Conservation (phyloP, 1,140 invertebrate genomes). For the Metopolophium dirhodum region DNA sequence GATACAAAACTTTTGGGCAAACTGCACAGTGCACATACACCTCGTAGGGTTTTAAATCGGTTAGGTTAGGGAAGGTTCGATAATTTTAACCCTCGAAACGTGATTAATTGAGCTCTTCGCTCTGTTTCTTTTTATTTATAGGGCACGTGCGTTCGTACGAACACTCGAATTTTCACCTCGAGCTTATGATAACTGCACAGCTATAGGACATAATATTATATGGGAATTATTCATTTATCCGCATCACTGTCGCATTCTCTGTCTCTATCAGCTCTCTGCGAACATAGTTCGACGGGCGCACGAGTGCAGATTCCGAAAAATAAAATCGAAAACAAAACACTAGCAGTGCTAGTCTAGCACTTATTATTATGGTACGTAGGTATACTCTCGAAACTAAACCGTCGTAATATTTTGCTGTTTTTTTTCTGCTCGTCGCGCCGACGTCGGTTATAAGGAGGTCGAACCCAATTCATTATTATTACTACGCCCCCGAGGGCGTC, state of each 20-base stretch:
- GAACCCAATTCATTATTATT: constrained; percentile 4
- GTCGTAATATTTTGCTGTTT: neutral
- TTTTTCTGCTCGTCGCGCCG: neutral
- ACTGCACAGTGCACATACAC: neutral
- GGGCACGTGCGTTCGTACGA: too few relatives aligned
- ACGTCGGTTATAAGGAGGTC: neutral
- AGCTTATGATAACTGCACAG: neutral
- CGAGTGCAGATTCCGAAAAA: neutral
- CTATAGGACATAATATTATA: too few relatives aligned
- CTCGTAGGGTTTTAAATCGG: neutral
- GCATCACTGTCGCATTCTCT: neutral
- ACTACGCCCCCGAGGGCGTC: neutral
- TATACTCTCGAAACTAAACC: neutral
- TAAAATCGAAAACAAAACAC: neutral
- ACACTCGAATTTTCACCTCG: neutral
- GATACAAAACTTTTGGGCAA: neutral
- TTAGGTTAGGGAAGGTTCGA: neutral
- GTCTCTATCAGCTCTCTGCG: neutral
- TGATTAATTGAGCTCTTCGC: neutral
- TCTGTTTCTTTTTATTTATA: neutral
- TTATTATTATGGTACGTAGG: neutral
- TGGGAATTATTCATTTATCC: neutral
- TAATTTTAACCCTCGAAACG: neutral
- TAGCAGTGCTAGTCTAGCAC: neutral
- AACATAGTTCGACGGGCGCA: neutral